A percentile compares a stretch with the other conserved stretches of the same genome.
phyloP scores from a whole-genome alignment of 1,140 invertebrate genomes.

The Aleiodes sp. region DNA sequence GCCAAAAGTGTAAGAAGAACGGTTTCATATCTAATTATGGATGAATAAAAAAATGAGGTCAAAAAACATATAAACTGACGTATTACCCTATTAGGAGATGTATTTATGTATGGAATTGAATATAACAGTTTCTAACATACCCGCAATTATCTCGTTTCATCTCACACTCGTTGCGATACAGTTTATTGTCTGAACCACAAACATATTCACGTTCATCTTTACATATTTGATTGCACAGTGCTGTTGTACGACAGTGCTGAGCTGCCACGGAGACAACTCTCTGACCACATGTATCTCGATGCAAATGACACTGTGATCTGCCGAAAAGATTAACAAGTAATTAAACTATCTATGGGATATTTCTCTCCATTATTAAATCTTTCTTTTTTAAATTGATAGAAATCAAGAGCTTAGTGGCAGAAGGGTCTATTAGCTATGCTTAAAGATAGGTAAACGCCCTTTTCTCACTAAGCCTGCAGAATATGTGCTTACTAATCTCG shows the following conservation, averaged over 20 bases:
- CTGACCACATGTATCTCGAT: constrained; percentile 83
- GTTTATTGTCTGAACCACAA: constrained; percentile 90
- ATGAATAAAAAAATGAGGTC: no score
- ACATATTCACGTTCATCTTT: constrained; percentile 80
- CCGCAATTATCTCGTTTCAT: constrained; percentile 93
- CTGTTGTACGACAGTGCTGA: constrained; percentile 83
- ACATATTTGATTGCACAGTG: constrained; percentile 81
- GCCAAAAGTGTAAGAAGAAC: not conserved
- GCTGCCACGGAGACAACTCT: constrained; percentile 81
- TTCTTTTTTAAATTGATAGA: no score
- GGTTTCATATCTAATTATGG: no score
- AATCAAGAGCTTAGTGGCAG: no score
- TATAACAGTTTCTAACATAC: constrained; percentile 61
- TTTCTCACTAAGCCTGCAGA: no score
- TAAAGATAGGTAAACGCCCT: no score
- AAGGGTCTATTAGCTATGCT: no score
- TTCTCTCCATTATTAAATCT: no score
- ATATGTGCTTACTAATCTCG: no score
- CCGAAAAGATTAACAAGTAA: constrained; percentile 26
- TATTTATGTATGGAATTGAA: not conserved
- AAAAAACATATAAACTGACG: no score
- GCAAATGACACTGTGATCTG: constrained; percentile 88
- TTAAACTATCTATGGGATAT: no score
- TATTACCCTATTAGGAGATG: no score
- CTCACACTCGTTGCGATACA: constrained; percentile 92